These are phyloP conservation scores for Pachypeltis micranthus DNA, from an alignment of 1,140 invertebrate genomes.

Conservation along the genomic window DNA sequence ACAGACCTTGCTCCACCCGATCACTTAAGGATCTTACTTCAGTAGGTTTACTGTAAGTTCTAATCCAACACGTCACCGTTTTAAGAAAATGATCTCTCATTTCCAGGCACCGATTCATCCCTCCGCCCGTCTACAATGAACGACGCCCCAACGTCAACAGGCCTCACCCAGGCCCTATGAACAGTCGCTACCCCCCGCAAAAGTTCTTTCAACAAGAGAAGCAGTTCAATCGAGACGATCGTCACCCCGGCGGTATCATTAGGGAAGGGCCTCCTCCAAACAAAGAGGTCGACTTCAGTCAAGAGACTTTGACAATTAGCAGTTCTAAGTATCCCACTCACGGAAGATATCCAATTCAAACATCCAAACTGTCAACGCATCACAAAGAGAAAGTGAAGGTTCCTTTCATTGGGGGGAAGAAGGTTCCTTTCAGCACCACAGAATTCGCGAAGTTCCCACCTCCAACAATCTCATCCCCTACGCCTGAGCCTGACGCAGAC, in stretches of 20 bases:
- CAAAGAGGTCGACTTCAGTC: too few relatives aligned
- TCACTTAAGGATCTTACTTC: too few relatives aligned
- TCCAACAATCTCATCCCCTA: not conserved
- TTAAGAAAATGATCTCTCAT: too few relatives aligned
- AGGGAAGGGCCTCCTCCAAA: not conserved
- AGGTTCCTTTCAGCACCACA: not conserved
- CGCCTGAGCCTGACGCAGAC: not conserved
- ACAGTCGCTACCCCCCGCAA: not conserved
- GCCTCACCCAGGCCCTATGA: not conserved
- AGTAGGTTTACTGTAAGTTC: too few relatives aligned
- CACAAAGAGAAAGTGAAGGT: not conserved
- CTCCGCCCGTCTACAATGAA: too few relatives aligned
- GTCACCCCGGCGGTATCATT: not conserved
- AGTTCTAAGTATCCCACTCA: not conserved
- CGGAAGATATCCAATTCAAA: not conserved
- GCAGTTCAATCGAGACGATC: not conserved
- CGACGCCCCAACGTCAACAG: not conserved
- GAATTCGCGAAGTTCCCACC: not conserved
- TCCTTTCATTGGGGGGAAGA: not conserved
- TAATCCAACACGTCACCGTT: too few relatives aligned
- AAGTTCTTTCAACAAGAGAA: not conserved
- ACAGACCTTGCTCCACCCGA: too few relatives aligned
- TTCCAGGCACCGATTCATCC: too few relatives aligned
- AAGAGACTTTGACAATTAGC: too few relatives aligned
- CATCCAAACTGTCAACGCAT: not conserved